These are phyloP conservation scores for Pararge aegeria DNA, from an alignment of 1,140 invertebrate species.

Conservation along the genomic window DNA sequence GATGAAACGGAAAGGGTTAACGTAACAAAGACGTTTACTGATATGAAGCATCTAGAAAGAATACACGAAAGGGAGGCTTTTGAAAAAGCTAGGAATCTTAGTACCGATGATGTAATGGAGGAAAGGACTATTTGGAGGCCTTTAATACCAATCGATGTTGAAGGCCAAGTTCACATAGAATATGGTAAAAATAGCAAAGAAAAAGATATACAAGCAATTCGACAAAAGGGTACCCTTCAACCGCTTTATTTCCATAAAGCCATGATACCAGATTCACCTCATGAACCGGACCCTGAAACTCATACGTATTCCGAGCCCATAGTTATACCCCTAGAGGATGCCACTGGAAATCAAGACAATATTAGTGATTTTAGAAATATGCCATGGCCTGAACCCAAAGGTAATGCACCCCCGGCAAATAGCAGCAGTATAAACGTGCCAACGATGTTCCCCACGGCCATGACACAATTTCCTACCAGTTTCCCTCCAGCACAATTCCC, in stretches of 20 bases:
- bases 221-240: constrained; percentile 91
- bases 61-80: constrained; percentile 91
- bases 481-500: constrained; percentile 66
- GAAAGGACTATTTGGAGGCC: constrained; percentile 86
- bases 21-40: constrained; percentile 95
- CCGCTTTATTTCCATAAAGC: constrained; percentile 92
- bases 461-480: constrained; percentile 71
- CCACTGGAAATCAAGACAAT: constrained; percentile 88
- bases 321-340: constrained; percentile 93
- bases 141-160: constrained; percentile 84
- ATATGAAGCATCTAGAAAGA: constrained; percentile 94
- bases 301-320: constrained; percentile 88
- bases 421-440: constrained; percentile 53
- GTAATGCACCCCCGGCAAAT: constrained; percentile 69
- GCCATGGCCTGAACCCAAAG: constrained; percentile 91
- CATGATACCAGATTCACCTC: constrained; percentile 92
- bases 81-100: constrained; percentile 86
- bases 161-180: constrained; percentile 82
- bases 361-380: constrained; percentile 87
- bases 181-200: constrained; percentile 91
- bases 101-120: constrained; percentile 89
- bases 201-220: constrained; percentile 90
- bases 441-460: constrained; percentile 74
- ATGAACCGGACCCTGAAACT: constrained; percentile 91
- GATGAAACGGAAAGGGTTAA: constrained; percentile 97